A percentile compares a stretch with the other conserved stretches of the same genome.
Evolutionary conservation across 2,797 vertebrate species (phyloP).

Genomic region (Pelodytes ibericus): DNA sequence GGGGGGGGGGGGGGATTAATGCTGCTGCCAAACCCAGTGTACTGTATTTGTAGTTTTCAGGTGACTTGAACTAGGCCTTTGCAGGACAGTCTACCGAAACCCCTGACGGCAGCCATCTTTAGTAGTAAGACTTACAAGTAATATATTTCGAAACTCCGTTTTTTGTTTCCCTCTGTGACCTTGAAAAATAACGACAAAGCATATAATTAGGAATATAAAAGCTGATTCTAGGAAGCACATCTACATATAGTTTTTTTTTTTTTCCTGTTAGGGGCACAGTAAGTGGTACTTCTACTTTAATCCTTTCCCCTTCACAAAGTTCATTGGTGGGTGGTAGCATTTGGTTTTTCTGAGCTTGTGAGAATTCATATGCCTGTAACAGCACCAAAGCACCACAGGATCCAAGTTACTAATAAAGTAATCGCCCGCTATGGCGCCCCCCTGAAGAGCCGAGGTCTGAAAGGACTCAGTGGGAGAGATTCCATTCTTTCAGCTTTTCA

Average conservation of each 20-base stretch:
- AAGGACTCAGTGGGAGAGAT: slow-evolving; percentile 57
- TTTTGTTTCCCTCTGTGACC: slow-evolving; percentile 17
- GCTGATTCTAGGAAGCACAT: slow-evolving; percentile 40
- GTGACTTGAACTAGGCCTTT: background rate
- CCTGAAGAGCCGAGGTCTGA: slow-evolving; percentile 54
- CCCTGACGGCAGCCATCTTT: slow-evolving; percentile 33
- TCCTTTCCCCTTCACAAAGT: slow-evolving; percentile 54
- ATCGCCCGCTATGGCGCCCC: slow-evolving; percentile 55
- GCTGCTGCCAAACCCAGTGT: background rate
- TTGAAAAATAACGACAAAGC: slow-evolving; percentile 39
- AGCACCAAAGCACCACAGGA: slow-evolving; percentile 56
- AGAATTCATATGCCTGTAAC: slow-evolving; percentile 57
- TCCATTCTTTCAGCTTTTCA: slow-evolving; percentile 57
- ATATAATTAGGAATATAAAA: slow-evolving; percentile 50
- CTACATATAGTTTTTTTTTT: slow-evolving; percentile 53
- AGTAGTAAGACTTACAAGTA: slow-evolving; percentile 28
- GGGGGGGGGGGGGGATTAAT: background rate
- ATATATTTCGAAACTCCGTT: background rate
- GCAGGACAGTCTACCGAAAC: background rate
- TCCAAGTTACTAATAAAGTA: slow-evolving; percentile 56
- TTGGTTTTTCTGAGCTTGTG: slow-evolving; percentile 56
- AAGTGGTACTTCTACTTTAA: slow-evolving; percentile 53
- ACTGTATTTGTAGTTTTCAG: background rate
- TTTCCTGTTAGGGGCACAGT: slow-evolving; percentile 53
- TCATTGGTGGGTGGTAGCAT: slow-evolving; percentile 56